Conservation (phyloP, 2,113 vertebrate species). For the Xenotilapia longispinis region DNA sequence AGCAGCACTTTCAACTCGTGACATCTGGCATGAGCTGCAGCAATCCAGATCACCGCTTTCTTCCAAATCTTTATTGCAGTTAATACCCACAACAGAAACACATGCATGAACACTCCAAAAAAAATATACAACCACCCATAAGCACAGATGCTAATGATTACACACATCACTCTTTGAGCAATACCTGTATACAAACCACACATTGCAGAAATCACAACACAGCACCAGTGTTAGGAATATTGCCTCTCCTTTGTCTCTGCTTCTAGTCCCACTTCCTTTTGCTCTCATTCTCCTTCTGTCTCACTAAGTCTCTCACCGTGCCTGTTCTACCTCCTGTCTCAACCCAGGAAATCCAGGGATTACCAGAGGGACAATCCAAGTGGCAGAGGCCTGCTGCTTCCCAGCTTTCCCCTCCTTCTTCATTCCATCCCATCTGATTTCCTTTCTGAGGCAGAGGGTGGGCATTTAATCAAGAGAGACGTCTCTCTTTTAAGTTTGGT, state of each 20-base stretch:
- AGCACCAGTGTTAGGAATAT: not conserved
- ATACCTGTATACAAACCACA: conserved; percentile 7
- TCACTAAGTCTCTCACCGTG: conserved; percentile 28
- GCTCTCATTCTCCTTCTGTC: not conserved
- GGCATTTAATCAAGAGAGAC: not conserved
- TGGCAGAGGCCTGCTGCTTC: conserved; percentile 53
- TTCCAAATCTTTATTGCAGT: conserved; percentile 12
- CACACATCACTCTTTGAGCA: not conserved
- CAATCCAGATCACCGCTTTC: not conserved
- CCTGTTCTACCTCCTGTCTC: conserved; percentile 55
- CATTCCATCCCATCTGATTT: conserved; percentile 28
- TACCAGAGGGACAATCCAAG: conserved; percentile 61
- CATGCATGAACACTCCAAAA: not conserved
- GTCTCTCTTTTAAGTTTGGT: not conserved
- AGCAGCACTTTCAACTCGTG: conserved; percentile 36
- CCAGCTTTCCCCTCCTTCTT: conserved; percentile 20
- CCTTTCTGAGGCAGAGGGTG: conserved; percentile 7
- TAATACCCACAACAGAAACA: conserved; percentile 5
- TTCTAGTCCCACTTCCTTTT: conserved; percentile 17
- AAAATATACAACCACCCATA: not conserved
- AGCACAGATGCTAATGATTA: conserved; percentile 11
- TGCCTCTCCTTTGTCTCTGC: conserved; percentile 2
- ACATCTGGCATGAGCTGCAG: conserved; percentile 28
- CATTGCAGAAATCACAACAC: not conserved
- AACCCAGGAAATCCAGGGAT: conserved; percentile 65